Base-by-base conservation (phyloP, 2,113 vertebrate species). In the Probosciger aterrimus region DNA sequence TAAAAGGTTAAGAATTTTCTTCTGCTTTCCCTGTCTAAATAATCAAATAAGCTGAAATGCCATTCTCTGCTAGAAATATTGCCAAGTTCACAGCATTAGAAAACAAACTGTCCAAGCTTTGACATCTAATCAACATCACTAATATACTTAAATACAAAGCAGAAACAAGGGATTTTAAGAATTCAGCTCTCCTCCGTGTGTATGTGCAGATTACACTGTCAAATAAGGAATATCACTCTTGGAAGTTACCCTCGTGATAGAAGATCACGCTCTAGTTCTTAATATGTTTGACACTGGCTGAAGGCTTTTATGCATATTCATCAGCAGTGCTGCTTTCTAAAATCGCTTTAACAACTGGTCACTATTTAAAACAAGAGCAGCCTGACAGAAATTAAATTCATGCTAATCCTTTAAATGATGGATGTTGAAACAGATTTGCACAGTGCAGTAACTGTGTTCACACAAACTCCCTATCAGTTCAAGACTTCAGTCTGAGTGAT, bases 401-500 rank as follows among this genome's bases (percentile, higher is more conserved):
- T 59, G 23, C 11, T 24, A 7, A 50, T 25, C 14, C 27, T 94
- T 76, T 92, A 46, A 87, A 92, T 82, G 79, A 73, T 64, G 71
- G 74, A 81, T 85, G 10, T 47, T 49, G 55, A 78, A 78, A 81
- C 9, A 78, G 35, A 88, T 83, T 90, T 62, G 55, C 63, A 74
- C 59, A 83, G 82, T 11, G 41, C 19, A 82, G 33, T 65, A 88
- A 74, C 67, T 84, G 65, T 74, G 75, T 57, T 94, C 96, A 79
- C 41, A 82, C 41, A 83, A 81, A 86, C 53, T 76, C 47, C 46
- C 71, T 41, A 81, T 92, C 49, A 64, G 86, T 75, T 91, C 59
- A 93, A 43, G 60, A 79, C 65, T 94, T 94, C 59, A 78, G 53
- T 87, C 46, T 95, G 90, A 96, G 44, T 76, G 90, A 96, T 92